A percentile compares a stretch with the other conserved stretches of the same genome.
Evolutionary conservation across 1,140 invertebrate species (phyloP).

Genomic region (Thalassaphorura encarpata): DNA sequence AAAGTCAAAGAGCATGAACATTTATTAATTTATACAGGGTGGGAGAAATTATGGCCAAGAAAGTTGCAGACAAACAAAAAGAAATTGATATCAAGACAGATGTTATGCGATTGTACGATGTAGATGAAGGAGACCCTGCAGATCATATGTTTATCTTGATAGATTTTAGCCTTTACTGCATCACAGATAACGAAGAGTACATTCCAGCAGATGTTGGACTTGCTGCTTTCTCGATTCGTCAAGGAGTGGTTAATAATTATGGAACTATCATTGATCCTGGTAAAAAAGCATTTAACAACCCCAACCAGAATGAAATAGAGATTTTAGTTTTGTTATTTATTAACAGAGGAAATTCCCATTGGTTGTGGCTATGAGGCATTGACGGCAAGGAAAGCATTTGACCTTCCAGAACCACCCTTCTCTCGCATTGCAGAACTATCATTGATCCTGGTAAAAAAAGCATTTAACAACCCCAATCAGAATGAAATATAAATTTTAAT

Average conservation of each 20-base stretch:
- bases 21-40: too few relatives aligned
- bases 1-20: too few relatives aligned
- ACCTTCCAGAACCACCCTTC: neutral
- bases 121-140: too few relatives aligned
- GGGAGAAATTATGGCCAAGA: too few relatives aligned
- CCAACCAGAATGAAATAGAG: neutral
- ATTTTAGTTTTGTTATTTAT: neutral
- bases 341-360: neutral
- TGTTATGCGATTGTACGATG: too few relatives aligned
- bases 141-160: neutral
- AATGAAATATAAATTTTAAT: neutral
- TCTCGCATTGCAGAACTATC: neutral
- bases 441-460: conserved; percentile 8
- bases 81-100: too few relatives aligned
- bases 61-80: too few relatives aligned
- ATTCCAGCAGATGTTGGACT: conserved; percentile 3
- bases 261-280: conserved; percentile 3
- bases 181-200: neutral
- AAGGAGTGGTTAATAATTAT: neutral
- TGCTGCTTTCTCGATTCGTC: neutral
- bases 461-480: neutral
- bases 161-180: neutral
- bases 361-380: neutral
- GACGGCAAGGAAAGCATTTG: neutral
- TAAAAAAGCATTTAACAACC: neutral